Base-by-base conservation (phyloP, 2,797 vertebrate genomes). In the Sebastes steindachneri region DNA sequence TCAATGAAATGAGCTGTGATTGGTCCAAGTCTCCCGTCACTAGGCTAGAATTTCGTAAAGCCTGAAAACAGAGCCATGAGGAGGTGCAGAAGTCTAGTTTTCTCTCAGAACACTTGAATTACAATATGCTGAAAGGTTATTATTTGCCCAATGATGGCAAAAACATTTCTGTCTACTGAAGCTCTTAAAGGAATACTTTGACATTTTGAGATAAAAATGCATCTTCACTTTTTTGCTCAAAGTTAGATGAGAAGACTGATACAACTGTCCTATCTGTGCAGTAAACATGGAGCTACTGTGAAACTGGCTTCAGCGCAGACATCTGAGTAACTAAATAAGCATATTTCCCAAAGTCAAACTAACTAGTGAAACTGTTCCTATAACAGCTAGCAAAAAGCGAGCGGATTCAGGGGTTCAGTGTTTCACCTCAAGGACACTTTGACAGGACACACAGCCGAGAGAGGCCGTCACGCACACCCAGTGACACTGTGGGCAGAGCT, bases 351-450 rank as follows among this genome's bases (percentile, higher is more conserved):
- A 51, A 14, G 28, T 51, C 48, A 54, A 33, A 29, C 19, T n/a
- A 51, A 51, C 48, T 17, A 48, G 26, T 6, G 8, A 4, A 68
- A 63, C 21, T 5, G 2, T 53, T 28, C 25, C 58, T 48, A 12
- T 26, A n/a, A 59, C 21, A 19, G 2, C 12, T 11, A 17, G 10
- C 3, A 14, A 37, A 15, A n/a, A 21, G n/a, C 1, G 3, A 41
- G 31, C 15, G 55, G 1, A 45, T n/a, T 54, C 8, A 51, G 11
- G 45, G 11, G 33, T 70, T 60, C 64, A 65, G 23, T 10, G 14
- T 51, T 28, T 57, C 17, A 26, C 21, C 48, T 67, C 17, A 86
- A 84, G 71, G 81, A 75, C 81, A 86, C 77, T 77, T 83, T 23
- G n/a, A 62, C 58, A 31, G 29, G 28, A 37, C 35, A 17, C n/a